Evolutionary conservation across 1,140 invertebrate species (phyloP), one percentile per base, ranked within the genome.

Genomic region (Platorchestia sp.): DNA sequence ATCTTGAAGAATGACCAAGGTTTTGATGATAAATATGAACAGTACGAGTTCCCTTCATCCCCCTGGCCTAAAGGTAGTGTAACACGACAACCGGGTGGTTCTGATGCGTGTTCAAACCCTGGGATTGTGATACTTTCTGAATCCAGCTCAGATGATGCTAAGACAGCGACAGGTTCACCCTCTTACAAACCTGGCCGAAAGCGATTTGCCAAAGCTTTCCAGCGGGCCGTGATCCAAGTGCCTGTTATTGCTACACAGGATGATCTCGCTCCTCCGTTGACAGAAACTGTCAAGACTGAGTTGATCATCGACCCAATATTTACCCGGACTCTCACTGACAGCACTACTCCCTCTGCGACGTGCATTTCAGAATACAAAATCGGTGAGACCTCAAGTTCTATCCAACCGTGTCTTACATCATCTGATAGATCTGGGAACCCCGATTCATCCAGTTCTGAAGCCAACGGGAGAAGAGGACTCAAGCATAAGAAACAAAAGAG

Each of bases 401-500:
- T 93, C 44, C 36, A 36, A 47, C 36, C 91, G 10, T 44, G 40
- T 93, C 91, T 93, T 93, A 14, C n/a, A 44, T 93, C 43, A 42
- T 45, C 40, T 10, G 40, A 45, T 3, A 93, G 47, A 14, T 44
- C 45, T 47, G 91, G 43, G 40, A 93, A 44, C 45, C 10, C 47
- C 45, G 91, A 93, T n/a, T 44, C 91, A 6, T 93, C 91, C 43
- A 93, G 91, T 47, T 93, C 91, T 36, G 91, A 93, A n/a, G 44
- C 43, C 44, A 44, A 93, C 16, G 45, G 0, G 41, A 93, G 75
- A 45, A 95, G 75, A 41, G 27, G 45, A 45, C 36, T 6, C 42
- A 95, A 95, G 41, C 53, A 95, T 51, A 87, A 86, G 36, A 95
- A 95, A 42, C 95, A 86, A 53, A 95, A 87, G 45, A 86, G 44